Conservation (phyloP, 2,888 invertebrate species). For the Eurytoma adleriae region DNA sequence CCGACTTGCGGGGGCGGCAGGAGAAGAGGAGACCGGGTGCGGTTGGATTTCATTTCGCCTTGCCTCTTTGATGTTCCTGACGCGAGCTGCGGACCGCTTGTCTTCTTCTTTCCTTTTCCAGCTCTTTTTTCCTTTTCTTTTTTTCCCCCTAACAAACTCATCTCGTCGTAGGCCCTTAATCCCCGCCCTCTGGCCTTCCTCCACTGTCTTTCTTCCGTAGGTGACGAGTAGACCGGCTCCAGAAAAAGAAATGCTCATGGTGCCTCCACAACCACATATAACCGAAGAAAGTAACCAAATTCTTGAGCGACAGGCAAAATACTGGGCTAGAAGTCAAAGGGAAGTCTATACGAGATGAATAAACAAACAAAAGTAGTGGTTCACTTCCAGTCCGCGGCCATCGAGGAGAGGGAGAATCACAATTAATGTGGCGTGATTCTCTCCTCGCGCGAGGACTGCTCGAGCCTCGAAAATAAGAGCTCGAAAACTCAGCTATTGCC, state of each 20-base stretch:
- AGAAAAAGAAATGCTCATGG: background rate
- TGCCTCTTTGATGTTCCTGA: slow-evolving; percentile 77
- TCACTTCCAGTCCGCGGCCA: too few species aligned
- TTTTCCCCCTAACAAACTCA: slow-evolving; percentile 75
- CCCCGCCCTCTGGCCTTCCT: slow-evolving; percentile 72
- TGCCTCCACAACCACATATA: too few species aligned
- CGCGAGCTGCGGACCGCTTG: slow-evolving; percentile 76
- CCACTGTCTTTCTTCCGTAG: slow-evolving; percentile 58
- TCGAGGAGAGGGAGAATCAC: too few species aligned
- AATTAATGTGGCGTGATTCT: too few species aligned
- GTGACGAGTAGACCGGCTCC: background rate
- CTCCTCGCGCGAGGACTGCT: too few species aligned
- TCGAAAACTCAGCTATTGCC: too few species aligned
- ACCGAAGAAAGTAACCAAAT: too few species aligned
- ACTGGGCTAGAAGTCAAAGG: background rate
- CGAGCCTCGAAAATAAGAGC: too few species aligned
- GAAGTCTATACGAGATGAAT: slow-evolving; percentile 23
- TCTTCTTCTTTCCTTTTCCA: slow-evolving; percentile 7
- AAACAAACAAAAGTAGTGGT: too few species aligned
- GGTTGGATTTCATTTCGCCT: slow-evolving; percentile 77
- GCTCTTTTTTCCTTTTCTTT: background rate
- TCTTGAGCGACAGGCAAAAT: background rate
- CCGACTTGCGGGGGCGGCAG: slow-evolving; percentile 9
- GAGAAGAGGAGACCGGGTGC: slow-evolving; percentile 60
- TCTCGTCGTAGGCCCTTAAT: slow-evolving; percentile 75